Percentiles rank a stretch among this genome's conserved stretches.
Evolutionary conservation across 2,888 invertebrate species (phyloP).

Genomic region (Amphipoea oculea): DNA sequence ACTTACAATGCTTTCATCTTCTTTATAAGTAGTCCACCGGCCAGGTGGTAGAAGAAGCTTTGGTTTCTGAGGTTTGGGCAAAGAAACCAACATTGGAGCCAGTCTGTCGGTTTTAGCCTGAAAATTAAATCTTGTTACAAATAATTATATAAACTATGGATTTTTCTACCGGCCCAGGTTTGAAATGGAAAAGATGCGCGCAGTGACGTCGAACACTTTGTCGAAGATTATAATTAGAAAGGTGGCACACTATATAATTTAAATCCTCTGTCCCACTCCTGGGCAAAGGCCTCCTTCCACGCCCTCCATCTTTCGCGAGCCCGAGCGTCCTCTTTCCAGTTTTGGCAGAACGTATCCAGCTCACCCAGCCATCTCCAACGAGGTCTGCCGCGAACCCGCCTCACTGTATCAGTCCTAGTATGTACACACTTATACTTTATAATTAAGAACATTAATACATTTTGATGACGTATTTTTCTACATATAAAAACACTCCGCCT

Average conservation of each 20-base stretch:
- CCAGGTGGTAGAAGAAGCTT: conserved; percentile 91
- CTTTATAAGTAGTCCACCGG: conserved; percentile 92
- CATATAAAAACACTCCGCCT: too few species aligned
- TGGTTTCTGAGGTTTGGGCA: conserved; percentile 85
- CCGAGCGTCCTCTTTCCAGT: too few species aligned
- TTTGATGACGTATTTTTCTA: too few species aligned
- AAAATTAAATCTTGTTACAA: conserved; percentile 11
- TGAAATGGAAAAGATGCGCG: background rate
- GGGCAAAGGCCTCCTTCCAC: too few species aligned
- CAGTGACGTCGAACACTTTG: background rate
- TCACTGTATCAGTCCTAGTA: too few species aligned
- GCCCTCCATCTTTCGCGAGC: too few species aligned
- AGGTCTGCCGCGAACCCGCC: too few species aligned
- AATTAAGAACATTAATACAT: too few species aligned
- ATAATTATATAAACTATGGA: background rate
- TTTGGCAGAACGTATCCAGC: too few species aligned
- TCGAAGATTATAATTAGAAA: background rate
- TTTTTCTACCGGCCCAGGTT: background rate
- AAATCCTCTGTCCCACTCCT: background rate
- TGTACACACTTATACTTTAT: too few species aligned
- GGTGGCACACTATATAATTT: background rate
- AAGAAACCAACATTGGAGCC: conserved; percentile 87
- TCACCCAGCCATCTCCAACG: too few species aligned
- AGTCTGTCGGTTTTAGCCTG: conserved; percentile 91
- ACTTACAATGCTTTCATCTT: conserved; percentile 91